Conservation (phyloP, 2,888 invertebrate genomes). For the Lasiommata megera region DNA sequence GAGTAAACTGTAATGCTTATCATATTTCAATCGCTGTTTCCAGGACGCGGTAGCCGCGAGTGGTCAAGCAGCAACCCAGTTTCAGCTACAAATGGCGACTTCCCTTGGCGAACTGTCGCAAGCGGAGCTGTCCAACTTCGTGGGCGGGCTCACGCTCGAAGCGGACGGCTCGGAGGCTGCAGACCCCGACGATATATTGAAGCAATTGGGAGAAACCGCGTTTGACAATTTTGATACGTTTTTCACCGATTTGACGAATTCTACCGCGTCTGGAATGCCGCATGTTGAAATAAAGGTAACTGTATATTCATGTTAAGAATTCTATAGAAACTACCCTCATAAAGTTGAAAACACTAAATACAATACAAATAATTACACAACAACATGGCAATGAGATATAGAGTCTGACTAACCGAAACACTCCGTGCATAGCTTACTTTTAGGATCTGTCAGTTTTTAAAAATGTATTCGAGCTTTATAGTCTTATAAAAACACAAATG, state of each 20-base stretch:
- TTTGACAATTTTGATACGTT: constrained; percentile 92
- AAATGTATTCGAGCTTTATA: no score
- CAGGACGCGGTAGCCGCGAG: constrained; percentile 84
- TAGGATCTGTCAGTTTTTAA: no score
- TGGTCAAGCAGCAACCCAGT: constrained; percentile 76
- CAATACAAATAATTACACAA: no score
- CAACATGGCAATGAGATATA: no score
- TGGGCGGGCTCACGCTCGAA: constrained; percentile 81
- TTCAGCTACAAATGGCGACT: constrained; percentile 71
- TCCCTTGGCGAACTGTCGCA: constrained; percentile 86
- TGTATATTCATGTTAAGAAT: neutral
- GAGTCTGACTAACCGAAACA: no score
- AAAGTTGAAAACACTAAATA: no score
- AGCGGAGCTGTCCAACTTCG: constrained; percentile 86
- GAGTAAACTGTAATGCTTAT: neutral
- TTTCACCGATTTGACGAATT: constrained; percentile 87
- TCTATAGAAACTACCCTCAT: neutral
- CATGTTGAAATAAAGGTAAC: constrained; percentile 85
- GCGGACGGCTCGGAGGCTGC: constrained; percentile 62
- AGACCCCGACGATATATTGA: constrained; percentile 90
- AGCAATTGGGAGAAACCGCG: constrained; percentile 90
- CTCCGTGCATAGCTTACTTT: no score
- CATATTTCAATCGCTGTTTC: constrained; percentile 40
- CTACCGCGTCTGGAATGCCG: constrained; percentile 82
- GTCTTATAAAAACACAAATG: no score